Evolutionary conservation across 2,797 vertebrate species (phyloP).

Genomic region (Heterohyrax brucei): DNA sequence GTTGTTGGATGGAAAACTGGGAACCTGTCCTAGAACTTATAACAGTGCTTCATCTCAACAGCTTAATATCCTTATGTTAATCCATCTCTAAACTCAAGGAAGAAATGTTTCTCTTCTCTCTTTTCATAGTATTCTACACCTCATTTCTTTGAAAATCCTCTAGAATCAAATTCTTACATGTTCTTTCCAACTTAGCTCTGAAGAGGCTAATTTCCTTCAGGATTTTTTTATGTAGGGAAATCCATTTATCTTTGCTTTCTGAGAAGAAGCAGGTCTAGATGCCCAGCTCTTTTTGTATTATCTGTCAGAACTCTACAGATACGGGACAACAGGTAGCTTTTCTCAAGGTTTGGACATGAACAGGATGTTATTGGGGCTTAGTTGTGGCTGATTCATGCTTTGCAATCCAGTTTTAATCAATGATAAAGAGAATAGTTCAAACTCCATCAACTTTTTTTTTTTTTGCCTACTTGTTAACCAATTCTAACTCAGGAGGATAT

Average conservation of each 20-base stretch:
- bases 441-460: not conserved
- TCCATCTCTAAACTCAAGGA: not conserved
- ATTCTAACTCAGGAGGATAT: not conserved
- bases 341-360: not conserved
- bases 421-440: not conserved
- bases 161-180: not conserved
- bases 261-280: not conserved
- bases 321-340: rapidly evolving
- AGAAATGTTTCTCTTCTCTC: not conserved
- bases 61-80: not conserved
- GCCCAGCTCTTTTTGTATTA: not conserved
- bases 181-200: not conserved
- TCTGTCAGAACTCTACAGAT: not conserved
- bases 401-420: not conserved
- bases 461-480: not conserved
- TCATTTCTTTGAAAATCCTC: not conserved
- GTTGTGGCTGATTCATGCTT: not conserved
- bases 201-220: slow-evolving; percentile 9
- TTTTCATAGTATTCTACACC: not conserved
- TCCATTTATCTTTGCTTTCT: not conserved
- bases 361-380: not conserved
- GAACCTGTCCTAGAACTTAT: not conserved
- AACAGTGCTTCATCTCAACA: not conserved
- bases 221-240: not conserved
- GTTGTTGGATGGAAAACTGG: not conserved